Evolutionary conservation across 2,888 invertebrate genomes (phyloP).

Genomic region (Poecilus cupreus): DNA sequence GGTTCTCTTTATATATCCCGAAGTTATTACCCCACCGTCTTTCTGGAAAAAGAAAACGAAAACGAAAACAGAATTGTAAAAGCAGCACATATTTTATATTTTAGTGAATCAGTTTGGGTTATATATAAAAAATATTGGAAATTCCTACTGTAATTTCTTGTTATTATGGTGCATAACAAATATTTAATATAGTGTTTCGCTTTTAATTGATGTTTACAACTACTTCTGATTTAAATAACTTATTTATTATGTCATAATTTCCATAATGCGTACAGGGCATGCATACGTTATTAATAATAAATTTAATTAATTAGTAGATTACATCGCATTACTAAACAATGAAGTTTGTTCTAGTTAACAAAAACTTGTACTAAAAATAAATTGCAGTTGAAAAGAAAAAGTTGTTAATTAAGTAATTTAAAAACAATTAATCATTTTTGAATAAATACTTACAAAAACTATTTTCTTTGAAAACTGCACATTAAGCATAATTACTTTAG

Average conservation of each 20-base stretch:
- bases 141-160: neutral
- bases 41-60: neutral
- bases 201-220: neutral
- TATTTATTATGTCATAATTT: neutral
- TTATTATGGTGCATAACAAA: neutral
- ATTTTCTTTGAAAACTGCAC: neutral
- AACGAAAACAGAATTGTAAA: neutral
- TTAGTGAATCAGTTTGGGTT: too few species aligned
- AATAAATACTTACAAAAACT: neutral
- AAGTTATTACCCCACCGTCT: constrained; percentile 7
- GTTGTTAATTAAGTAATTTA: neutral
- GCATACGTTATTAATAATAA: neutral
- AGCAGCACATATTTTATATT: neutral
- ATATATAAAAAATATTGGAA: neutral
- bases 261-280: too few species aligned
- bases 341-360: neutral
- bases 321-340: neutral
- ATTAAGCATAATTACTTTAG: neutral
- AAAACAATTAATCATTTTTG: neutral
- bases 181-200: neutral
- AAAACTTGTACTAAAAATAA: too few species aligned
- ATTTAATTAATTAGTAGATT: neutral
- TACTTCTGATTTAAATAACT: neutral
- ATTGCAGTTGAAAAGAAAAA: too few species aligned
- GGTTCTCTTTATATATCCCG: neutral